Base-by-base conservation (phyloP, 23 tunicate genomes). In the Phallusia fumigata region DNA sequence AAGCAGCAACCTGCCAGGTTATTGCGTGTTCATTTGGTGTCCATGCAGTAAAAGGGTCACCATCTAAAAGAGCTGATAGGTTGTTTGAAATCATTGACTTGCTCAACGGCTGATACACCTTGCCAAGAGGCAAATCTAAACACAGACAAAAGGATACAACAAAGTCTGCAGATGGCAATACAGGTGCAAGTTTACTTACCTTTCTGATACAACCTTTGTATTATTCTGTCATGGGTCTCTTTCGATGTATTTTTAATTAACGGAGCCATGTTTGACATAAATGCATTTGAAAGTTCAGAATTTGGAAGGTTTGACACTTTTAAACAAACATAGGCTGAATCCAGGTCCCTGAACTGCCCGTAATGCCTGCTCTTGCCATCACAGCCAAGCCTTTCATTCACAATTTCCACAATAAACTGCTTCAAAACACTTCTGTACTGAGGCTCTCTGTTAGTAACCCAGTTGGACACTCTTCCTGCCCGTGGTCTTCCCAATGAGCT, bases 11-110 rank as follows among this genome's bases (percentile, higher is more conserved):
- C 87, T 88, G 85, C 84, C 84, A 88, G 22, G 87, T 65, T 0
- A 79, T 51, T 12, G 92, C 85, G 72, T 88, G 87, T 13, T 36
- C 40, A 78, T 79, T 78, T 21, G 92, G 92, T 45, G 81, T 65
- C 92, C 92, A 88, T 13, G 87, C 84, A 19, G 82, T 77, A 19
- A 83, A 78, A 10, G 92, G 87, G 69, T 88, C 87, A 18, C 92
- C 92, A 83, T 88, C 92, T 76, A 65, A 72, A 45, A 88, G 45
- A n/a, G 53, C 78, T 8, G 84, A 18, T 31, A 36, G 45, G 32
- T 83, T 72, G 47, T 74, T 31, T 16, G 86, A 80, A 22, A 58
- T 24, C 69, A 58, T 21, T 21, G 28, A 58, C 26, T 58, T 58
- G 28, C 28, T 24, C 69, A 21, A 21, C 2, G 69, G 69, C 69